phyloP scores from a whole-genome alignment of 2,797 vertebrate species.

The Tangara arthus region DNA sequence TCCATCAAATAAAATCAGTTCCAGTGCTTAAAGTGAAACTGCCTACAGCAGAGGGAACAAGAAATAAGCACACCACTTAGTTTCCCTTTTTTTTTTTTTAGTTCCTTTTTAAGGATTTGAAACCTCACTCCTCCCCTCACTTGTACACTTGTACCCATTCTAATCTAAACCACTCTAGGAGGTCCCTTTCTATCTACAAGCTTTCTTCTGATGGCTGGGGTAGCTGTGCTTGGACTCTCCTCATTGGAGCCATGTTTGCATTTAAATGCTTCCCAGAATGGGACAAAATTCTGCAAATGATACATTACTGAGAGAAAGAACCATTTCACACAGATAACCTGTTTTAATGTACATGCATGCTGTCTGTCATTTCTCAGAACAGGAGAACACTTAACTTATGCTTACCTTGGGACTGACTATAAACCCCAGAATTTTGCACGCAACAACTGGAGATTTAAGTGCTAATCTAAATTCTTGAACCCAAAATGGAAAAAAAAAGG shows the following conservation, averaged over 20 bases:
- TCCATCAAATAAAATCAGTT: neutral
- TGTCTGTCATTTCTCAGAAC: neutral
- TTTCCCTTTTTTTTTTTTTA: neutral
- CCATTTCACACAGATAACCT: neutral
- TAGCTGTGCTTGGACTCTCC: neutral
- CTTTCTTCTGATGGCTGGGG: neutral
- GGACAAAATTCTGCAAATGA: neutral
- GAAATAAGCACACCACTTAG: neutral
- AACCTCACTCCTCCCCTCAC: neutral
- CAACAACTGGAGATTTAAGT: neutral
- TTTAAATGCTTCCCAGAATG: neutral
- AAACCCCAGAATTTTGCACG: neutral
- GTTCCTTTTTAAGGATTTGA: neutral
- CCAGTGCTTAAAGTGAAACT: neutral
- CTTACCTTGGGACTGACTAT: neutral
- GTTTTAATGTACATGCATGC: accelerated
- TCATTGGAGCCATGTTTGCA: neutral
- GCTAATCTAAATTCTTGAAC: neutral
- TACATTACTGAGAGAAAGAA: neutral
- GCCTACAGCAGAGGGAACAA: neutral
- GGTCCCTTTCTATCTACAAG: neutral
- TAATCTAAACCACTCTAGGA: neutral
- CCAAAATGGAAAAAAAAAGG: neutral
- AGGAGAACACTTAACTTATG: neutral
- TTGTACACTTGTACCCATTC: neutral